Conservation (phyloP, 2,888 invertebrate genomes). For the Lycocerus yunnanus region DNA sequence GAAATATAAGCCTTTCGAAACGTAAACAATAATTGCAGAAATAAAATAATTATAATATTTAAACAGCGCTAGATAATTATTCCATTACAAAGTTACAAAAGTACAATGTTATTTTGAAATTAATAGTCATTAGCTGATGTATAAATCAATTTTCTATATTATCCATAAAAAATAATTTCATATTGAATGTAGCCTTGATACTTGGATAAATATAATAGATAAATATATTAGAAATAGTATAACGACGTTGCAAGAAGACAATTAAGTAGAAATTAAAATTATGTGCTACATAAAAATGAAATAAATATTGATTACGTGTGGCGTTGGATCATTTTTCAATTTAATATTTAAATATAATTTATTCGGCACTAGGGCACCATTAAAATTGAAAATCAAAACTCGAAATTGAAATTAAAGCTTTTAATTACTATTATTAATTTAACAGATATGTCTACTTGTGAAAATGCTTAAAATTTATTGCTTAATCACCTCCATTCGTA, state of each 20-base stretch:
- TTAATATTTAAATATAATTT: neutral
- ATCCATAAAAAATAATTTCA: neutral
- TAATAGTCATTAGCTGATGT: neutral
- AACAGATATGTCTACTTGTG: neutral
- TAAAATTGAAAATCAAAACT: neutral
- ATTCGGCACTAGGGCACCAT: neutral
- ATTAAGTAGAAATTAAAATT: neutral
- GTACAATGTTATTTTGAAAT: neutral
- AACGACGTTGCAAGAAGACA: neutral
- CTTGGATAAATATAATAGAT: too few species aligned
- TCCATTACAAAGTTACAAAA: neutral
- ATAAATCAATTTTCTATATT: too few species aligned
- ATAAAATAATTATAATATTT: neutral
- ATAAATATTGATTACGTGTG: neutral
- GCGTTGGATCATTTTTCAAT: neutral
- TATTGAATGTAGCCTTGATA: neutral
- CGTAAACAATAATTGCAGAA: neutral
- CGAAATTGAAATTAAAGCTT: neutral
- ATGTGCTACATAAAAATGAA: neutral
- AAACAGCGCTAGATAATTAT: neutral
- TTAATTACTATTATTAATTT: neutral
- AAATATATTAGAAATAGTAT: neutral
- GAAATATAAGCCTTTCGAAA: neutral
- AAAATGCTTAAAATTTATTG: neutral
- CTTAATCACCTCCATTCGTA: neutral